Evolutionary conservation across 2,888 invertebrate species (phyloP), one percentile per base, ranked within the genome.

Genomic region (Ennomos quercinarius): DNA sequence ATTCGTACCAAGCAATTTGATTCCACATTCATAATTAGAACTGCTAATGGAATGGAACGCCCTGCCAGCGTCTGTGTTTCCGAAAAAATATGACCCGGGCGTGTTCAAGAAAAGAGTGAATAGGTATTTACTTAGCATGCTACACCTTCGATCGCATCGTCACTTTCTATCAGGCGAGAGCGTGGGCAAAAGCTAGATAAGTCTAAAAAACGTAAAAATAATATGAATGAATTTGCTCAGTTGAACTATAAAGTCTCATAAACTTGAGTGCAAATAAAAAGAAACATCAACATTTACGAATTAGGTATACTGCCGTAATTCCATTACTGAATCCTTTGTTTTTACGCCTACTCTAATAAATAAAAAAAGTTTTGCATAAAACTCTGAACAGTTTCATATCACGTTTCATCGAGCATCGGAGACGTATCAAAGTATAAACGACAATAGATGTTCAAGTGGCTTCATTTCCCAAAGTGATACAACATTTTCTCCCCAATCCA

Each of bases 391-490:
- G 69, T 73, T 71, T 62, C 63, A 63, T 71, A 76, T 71, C 74
- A 79, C 73, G 73, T 72, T 53, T 64, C 72, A 69, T 70, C 62
- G 66, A 70, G 72, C 67, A 63, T 67, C 37, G 64, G 59, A 72
- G 67, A 70, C 68, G 67, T 74, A 75, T 75, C 76, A 77, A 71
- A 73, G 73, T 72, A 76, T 76, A 70, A 72, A 80, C 69, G 73
- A 73, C 73, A 73, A 77, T 79, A 75, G 76, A 80, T 63, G 72
- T 70, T 74, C 73, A 79, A 82, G 74, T 77, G 73, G 72, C 73
- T 78, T 82, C 76, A 79, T 83, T 85, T 79, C 74, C 78, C 73
- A 80, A 83, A 84, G 80, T 77, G 80, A 80, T 79, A 80, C 76
- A 81, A 83, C 79, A 78, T 81, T 76, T 75, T 71, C 71, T 78